Percentiles rank a stretch among this genome's conserved stretches.
Evolutionary conservation across 2,797 vertebrate genomes (phyloP).

Genomic region (Catharus ustulatus): DNA sequence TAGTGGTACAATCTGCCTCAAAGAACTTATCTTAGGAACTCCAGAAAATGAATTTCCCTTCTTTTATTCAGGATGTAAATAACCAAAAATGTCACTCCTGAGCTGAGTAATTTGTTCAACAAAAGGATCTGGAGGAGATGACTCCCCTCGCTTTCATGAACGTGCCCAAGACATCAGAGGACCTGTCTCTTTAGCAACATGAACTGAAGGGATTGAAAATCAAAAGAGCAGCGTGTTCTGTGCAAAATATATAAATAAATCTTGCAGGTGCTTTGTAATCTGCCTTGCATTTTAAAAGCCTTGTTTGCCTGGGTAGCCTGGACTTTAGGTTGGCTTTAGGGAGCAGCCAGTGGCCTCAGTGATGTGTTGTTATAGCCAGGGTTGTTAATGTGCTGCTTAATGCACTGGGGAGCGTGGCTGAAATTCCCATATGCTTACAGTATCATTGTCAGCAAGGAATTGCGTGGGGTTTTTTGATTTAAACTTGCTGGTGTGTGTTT

Average conservation of each 20-base stretch:
- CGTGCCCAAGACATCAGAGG: constrained; percentile 56
- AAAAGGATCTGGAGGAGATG: constrained; percentile 59
- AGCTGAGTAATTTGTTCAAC: constrained; percentile 71
- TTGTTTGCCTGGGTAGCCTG: background rate
- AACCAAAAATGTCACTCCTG: constrained; percentile 65
- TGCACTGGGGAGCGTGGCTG: background rate
- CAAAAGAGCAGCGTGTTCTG: constrained; percentile 31
- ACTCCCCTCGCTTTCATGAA: constrained; percentile 38
- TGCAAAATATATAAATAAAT: constrained; percentile 4
- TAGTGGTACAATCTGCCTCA: constrained; percentile 44
- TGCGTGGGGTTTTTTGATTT: background rate
- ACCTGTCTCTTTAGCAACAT: background rate
- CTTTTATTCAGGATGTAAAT: constrained; percentile 65
- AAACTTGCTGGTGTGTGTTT: background rate
- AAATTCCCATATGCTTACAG: background rate
- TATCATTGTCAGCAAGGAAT: background rate
- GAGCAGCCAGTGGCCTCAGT: background rate
- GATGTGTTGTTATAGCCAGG: background rate
- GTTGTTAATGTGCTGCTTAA: background rate
- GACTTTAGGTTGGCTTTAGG: background rate
- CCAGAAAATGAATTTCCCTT: constrained; percentile 34
- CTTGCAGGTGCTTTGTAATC: constrained; percentile 32
- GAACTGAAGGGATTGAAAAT: constrained; percentile 41
- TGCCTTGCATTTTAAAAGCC: constrained; percentile 24
- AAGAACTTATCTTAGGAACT: constrained; percentile 37